Evolutionary conservation across 37 sponge, comb jelly and placozoan genomes (phyloP), one percentile per base, ranked within the genome.

Genomic region (Petrosia ficiformis): DNA sequence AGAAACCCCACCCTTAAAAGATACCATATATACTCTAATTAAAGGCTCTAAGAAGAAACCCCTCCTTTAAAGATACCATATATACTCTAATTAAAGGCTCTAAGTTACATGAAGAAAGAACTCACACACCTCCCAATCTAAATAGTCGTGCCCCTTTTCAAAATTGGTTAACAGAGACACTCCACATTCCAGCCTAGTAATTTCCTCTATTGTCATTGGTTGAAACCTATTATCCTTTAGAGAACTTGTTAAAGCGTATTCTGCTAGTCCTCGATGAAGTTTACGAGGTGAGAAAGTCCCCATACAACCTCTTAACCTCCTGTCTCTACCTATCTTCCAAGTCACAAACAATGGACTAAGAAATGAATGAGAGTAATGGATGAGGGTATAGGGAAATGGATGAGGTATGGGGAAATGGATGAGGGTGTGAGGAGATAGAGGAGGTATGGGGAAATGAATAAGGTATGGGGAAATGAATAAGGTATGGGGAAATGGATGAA

Each of bases 321-420:
- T 61, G 3, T 87, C 91, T 8, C 57, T 63, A 0, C 93, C 89
- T n/a, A 80, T 90, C 77, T 93, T 93, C 96, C 96, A 98, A 26
- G 99, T 94, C 54, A 98, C 96, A 77, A 98, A 98, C 40, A 98
- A 80, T 30, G 99, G 96, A 70, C 97, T 96, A 69, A 8, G n/a
- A 39, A 68, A n/a, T n/a, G n/a, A n/a, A n/a, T n/a, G n/a, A n/a
- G n/a, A n/a, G 43, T 24, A 57, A 6, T 41, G n/a, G n/a, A 65
- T 57, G 26, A 11, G 14, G 68, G 35, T 32, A 28, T 38, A 39
- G 61, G n/a, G n/a, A n/a, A n/a, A n/a, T n/a, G n/a, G n/a, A n/a
- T n/a, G n/a, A n/a, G n/a, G n/a, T n/a, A n/a, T n/a, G n/a, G n/a
- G n/a, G n/a, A n/a, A n/a, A n/a, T n/a, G n/a, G n/a, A n/a, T n/a